Evolutionary conservation across 2,797 vertebrate genomes (phyloP), one percentile per base, ranked within the genome.

Genomic region (Danio albolineatus): DNA sequence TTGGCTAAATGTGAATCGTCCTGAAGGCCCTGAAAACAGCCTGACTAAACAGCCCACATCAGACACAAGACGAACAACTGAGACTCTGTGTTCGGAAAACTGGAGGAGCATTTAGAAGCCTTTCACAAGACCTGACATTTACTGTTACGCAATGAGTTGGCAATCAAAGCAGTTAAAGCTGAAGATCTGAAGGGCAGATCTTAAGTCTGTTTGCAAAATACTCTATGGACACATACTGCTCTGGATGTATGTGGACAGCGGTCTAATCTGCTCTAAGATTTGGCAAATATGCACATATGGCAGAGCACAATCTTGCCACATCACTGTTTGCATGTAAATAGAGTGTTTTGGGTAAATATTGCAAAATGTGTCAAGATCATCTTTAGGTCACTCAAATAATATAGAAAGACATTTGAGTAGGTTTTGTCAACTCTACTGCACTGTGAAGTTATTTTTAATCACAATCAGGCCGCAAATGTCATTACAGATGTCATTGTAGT

Each of bases 111-210:
- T 36, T 62, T 61, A 9, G 46, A 36, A 74, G 54, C 19, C 59
- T 80, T 72, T 83, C 66, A 71, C 59, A 79, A 76, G 59, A 38
- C 70, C 17, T 54, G 66, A 56, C 71, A 38, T 71, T 74, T 46
- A 12, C 49, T 70, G 36, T 75, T 84, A 61, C 10, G 60, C 72
- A 81, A 83, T 51, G 74, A 36, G 70, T 79, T 76, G 69, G 41
- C 10, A 73, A 12, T 70, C 59, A 60, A 76, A 79, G 71, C 84
- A 80, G 48, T 83, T 59, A 73, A 82, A 85, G 83, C 41, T 43
- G 66, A 61, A 64, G 77, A 67, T 72, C 41, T 38, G 6, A 3
- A 59, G 10, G 48, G 49, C 56, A 44, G 59, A 43, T 44, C 39
- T 17, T 70, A 73, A 80, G 38, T 48, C 10, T 36, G 67, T 78